Conservation (phyloP, 2,888 invertebrate species). For the Rhogogaster chlorosoma region DNA sequence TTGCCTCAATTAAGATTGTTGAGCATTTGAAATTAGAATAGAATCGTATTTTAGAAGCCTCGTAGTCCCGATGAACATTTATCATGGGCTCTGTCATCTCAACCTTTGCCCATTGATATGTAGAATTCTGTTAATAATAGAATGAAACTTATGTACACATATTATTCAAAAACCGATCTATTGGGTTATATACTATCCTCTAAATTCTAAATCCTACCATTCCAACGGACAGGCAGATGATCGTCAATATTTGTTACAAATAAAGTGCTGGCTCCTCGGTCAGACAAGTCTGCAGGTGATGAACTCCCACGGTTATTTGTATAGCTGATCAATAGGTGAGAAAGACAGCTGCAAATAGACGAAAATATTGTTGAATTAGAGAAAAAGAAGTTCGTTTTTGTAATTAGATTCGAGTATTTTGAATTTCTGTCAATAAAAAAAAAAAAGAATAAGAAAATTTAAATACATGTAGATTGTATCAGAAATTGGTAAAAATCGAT, state of each 20-base stretch:
- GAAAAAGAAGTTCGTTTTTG: not conserved
- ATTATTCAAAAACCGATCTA: not conserved
- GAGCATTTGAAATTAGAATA: not conserved
- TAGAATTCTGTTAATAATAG: not conserved
- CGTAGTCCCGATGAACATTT: not conserved
- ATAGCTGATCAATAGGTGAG: not conserved
- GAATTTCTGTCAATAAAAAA: too few relatives aligned
- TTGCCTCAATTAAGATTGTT: not conserved
- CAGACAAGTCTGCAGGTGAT: not conserved
- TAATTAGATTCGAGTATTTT: too few relatives aligned
- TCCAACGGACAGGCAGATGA: not conserved
- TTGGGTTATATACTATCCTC: not conserved
- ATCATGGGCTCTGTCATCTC: slow-evolving; percentile 84
- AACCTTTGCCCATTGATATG: slow-evolving; percentile 89
- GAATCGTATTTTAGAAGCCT: not conserved
- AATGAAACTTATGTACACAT: not conserved
- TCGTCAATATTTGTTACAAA: not conserved
- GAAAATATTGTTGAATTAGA: not conserved
- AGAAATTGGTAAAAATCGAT: not conserved
- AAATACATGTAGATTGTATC: not conserved
- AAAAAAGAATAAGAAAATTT: too few relatives aligned
- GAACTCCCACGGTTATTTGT: not conserved
- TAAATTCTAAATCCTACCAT: not conserved
- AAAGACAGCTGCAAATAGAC: not conserved
- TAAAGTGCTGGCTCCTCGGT: not conserved